Conservation (phyloP, 1,140 invertebrate genomes). For the Onthophagus taurus region DNA sequence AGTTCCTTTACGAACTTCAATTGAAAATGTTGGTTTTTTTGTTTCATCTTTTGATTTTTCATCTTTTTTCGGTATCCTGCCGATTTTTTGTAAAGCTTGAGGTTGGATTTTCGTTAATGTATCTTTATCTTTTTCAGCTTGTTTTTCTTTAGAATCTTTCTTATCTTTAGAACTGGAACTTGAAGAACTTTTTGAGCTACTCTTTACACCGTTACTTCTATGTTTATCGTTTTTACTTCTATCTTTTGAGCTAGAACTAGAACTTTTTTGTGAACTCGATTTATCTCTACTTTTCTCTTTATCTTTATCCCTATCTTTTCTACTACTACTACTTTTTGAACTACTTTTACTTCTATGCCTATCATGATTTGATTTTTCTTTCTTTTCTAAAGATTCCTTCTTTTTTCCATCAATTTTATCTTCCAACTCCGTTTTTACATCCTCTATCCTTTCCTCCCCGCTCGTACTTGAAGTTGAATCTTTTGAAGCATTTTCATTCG, state of each 20-base stretch:
- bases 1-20: slow-evolving; percentile 62
- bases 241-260: slow-evolving; percentile 20
- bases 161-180: slow-evolving; percentile 41
- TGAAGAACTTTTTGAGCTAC: slow-evolving; percentile 33
- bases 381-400: slow-evolving; percentile 19
- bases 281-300: slow-evolving; percentile 29
- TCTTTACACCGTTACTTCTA: slow-evolving; percentile 32
- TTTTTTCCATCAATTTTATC: no score
- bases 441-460: slow-evolving; percentile 20
- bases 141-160: slow-evolving; percentile 38
- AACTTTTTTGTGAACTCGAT: slow-evolving; percentile 28
- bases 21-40: slow-evolving; percentile 70
- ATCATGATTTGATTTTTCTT: slow-evolving; percentile 33
- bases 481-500: slow-evolving; percentile 23
- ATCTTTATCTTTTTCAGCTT: slow-evolving; percentile 58
- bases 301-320: slow-evolving; percentile 15
- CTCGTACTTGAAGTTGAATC: slow-evolving; percentile 10
- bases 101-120: slow-evolving; percentile 54
- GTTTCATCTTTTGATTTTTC: slow-evolving; percentile 40
- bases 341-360: slow-evolving; percentile 26
- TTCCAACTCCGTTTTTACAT: no score
- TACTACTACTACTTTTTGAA: slow-evolving; percentile 12
- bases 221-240: slow-evolving; percentile 32
- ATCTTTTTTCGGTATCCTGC: slow-evolving; percentile 64
- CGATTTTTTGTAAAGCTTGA: slow-evolving; percentile 56